Evolutionary conservation across 2,888 invertebrate species (phyloP).

Genomic region (Aleiodes testaceus): DNA sequence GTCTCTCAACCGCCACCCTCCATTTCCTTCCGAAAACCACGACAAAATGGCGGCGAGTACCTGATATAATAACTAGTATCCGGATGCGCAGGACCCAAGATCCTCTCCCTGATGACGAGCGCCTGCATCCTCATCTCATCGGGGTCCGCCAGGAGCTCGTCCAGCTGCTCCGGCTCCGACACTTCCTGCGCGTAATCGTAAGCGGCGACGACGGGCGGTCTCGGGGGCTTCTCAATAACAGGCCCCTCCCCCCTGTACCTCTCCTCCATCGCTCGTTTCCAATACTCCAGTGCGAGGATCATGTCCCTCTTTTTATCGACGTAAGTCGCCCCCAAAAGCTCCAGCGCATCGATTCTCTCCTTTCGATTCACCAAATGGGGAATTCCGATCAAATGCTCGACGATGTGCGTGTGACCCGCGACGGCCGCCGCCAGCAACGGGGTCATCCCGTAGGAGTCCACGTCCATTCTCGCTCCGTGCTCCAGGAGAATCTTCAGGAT

Average conservation of each 20-base stretch:
- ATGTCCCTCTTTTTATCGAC: constrained; percentile 98
- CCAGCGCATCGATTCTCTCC: constrained; percentile 91
- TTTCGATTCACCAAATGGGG: constrained; percentile 82
- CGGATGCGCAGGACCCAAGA: constrained; percentile 93
- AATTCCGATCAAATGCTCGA: constrained; percentile 86
- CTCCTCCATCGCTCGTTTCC: constrained; percentile 94
- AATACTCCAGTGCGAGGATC: constrained; percentile 89
- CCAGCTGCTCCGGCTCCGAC: constrained; percentile 83
- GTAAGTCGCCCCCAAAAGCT: constrained; percentile 93
- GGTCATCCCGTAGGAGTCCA: constrained; percentile 97
- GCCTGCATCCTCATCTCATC: constrained; percentile 98
- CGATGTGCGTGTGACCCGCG: constrained; percentile 90
- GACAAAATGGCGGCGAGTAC: no score
- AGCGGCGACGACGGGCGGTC: constrained; percentile 84
- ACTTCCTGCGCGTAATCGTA: constrained; percentile 93
- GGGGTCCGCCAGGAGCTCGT: constrained; percentile 92
- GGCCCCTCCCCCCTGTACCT: constrained; percentile 81
- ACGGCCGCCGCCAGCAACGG: constrained; percentile 94
- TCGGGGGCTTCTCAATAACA: constrained; percentile 83
- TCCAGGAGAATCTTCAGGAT: constrained; percentile 91
- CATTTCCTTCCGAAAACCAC: no score
- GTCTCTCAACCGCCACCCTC: no score
- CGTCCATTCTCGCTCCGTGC: constrained; percentile 92
- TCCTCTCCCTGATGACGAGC: constrained; percentile 91
- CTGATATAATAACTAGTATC: constrained; percentile 97